phyloP scores from a whole-genome alignment of 1,140 invertebrate species.

The Saxidomus purpurata region DNA sequence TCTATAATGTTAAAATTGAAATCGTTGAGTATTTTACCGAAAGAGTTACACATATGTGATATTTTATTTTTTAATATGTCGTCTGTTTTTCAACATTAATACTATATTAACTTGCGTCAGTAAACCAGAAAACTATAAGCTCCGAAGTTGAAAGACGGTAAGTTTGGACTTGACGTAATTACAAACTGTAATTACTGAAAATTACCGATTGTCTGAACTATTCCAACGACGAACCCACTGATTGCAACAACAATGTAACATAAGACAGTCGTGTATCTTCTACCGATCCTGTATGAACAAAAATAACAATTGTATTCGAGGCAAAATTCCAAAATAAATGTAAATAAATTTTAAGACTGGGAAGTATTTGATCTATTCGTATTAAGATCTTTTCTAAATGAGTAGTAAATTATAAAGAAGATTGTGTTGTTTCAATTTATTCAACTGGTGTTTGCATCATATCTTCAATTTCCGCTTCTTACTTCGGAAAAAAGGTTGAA shows the following conservation, averaged over 20 bases:
- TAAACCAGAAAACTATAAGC: too few species aligned
- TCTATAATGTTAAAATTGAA: neutral
- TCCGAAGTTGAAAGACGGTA: too few species aligned
- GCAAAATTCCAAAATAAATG: too few species aligned
- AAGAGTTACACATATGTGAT: neutral
- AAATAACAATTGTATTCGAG: too few species aligned
- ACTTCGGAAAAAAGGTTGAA: neutral
- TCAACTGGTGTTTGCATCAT: neutral
- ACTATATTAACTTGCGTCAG: neutral
- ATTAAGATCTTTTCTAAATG: too few species aligned
- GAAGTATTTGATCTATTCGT: too few species aligned
- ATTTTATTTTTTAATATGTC: neutral
- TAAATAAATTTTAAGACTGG: neutral
- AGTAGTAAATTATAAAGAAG: too few species aligned
- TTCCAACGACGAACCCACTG: neutral
- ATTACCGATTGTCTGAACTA: conserved; percentile 8
- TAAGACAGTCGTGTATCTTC: neutral
- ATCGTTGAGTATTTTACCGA: too few species aligned
- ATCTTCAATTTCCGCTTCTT: neutral
- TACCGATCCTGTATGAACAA: neutral
- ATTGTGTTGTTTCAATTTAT: too few species aligned
- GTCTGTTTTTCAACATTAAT: neutral
- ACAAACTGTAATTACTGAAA: too few species aligned
- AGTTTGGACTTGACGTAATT: too few species aligned
- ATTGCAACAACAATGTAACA: neutral